Conservation (phyloP, 2,113 vertebrate species). For the Calonectris borealis region DNA sequence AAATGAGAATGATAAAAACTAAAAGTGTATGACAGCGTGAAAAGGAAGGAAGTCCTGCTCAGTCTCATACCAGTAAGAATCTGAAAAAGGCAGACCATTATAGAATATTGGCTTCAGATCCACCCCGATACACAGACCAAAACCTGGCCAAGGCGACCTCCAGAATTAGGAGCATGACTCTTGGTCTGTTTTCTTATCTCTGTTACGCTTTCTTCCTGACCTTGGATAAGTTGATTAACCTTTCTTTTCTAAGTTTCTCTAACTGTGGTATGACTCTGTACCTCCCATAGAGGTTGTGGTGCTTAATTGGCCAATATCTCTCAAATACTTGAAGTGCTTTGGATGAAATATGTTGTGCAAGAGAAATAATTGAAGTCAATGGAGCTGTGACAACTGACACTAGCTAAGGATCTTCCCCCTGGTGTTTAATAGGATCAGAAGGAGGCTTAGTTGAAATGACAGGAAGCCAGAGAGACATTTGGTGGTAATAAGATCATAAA, state of each 20-base stretch:
- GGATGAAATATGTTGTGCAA: conserved; percentile 33
- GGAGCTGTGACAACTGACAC: conserved; percentile 45
- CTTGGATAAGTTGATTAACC: conserved; percentile 17
- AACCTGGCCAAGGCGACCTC: neutral
- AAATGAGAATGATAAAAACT: conserved; percentile 2
- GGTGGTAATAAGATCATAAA: conserved; percentile 52
- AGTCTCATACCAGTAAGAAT: neutral
- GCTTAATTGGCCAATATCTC: conserved; percentile 27
- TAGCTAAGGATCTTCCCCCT: neutral
- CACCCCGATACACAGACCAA: neutral
- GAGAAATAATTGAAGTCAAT: conserved; percentile 54
- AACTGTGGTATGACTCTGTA: neutral
- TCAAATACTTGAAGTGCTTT: neutral
- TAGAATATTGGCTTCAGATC: neutral
- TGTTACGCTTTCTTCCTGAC: neutral
- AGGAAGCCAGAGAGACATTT: conserved; percentile 19
- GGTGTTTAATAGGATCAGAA: conserved; percentile 50
- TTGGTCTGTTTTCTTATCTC: neutral
- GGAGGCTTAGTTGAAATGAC: conserved; percentile 24
- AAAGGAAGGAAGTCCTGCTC: neutral
- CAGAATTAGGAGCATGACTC: neutral
- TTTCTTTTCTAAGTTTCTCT: conserved; percentile 3
- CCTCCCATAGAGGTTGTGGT: neutral
- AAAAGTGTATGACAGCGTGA: neutral
- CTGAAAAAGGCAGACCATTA: neutral